phyloP scores from a whole-genome alignment of 1,140 invertebrate species.

The Wasmannia auropunctata region DNA sequence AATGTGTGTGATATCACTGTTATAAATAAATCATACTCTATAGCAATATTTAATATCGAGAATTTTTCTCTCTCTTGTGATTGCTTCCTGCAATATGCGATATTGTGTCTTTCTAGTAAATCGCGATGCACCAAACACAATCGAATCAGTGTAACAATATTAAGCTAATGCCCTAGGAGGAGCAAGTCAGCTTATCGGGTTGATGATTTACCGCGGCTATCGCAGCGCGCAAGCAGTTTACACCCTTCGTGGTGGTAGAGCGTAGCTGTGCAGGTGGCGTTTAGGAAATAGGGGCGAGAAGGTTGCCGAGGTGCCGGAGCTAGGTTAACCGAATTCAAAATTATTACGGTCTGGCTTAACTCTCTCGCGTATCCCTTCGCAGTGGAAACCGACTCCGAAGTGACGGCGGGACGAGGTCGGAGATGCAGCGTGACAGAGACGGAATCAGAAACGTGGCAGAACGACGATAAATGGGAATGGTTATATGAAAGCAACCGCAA shows the following conservation, averaged over 20 bases:
- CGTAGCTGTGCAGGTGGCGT: background rate
- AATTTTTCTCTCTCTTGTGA: background rate
- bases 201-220: conserved; percentile 70
- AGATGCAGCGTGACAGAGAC: conserved; percentile 17
- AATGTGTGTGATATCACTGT: background rate
- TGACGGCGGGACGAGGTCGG: conserved; percentile 8
- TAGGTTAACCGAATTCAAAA: conserved; percentile 73
- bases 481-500: background rate
- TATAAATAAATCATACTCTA: background rate
- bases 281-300: conserved; percentile 64
- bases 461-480: conserved; percentile 26
- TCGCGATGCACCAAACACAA: conserved; percentile 34
- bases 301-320: conserved; percentile 57
- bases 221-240: conserved; percentile 60
- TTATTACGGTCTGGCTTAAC: conserved; percentile 69
- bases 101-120: background rate
- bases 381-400: conserved; percentile 8
- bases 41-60: background rate
- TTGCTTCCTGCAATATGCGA: background rate
- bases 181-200: conserved; percentile 62
- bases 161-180: conserved; percentile 41
- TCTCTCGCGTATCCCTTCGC: conserved; percentile 40
- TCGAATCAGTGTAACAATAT: conserved; percentile 55
- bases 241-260: conserved; percentile 21
- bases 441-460: conserved; percentile 19